Evolutionary conservation across 1,140 invertebrate genomes (phyloP).

Genomic region (Bombus affinis): DNA sequence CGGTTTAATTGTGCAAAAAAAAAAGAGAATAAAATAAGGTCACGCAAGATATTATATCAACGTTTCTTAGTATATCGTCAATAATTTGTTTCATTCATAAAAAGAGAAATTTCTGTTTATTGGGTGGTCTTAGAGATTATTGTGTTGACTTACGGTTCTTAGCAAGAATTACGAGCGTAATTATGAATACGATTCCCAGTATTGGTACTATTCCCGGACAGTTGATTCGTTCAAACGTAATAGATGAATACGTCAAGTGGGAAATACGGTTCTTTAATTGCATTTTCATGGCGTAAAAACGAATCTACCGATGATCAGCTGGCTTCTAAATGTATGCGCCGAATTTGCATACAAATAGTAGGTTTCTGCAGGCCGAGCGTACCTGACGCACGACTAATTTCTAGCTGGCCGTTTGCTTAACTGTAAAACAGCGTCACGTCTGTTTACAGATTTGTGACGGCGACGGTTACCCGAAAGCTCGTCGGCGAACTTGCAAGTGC

Average conservation of each 20-base stretch:
- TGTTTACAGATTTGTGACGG: conserved; percentile 37
- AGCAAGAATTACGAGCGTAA: neutral
- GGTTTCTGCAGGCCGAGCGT: neutral
- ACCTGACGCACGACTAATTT: conserved; percentile 34
- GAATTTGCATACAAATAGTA: conserved; percentile 51
- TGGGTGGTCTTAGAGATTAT: neutral
- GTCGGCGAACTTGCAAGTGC: neutral
- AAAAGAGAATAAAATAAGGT: neutral
- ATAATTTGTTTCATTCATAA: neutral
- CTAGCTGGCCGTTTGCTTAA: conserved; percentile 47
- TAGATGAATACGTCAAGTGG: neutral
- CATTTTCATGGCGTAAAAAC: neutral
- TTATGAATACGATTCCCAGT: neutral
- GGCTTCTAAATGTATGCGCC: conserved; percentile 22
- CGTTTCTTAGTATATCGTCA: neutral
- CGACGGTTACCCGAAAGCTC: conserved; percentile 37
- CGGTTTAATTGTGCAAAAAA: neutral
- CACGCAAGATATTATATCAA: neutral
- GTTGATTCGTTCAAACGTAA: neutral
- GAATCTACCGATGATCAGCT: neutral
- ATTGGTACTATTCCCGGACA: neutral
- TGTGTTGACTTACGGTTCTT: neutral
- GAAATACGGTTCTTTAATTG: neutral
- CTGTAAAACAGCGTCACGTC: conserved; percentile 47
- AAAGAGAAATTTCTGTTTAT: neutral